These are phyloP conservation scores for Hylomyscus alleni DNA, from an alignment of 2,797 vertebrate genomes.

Conservation along the genomic window DNA sequence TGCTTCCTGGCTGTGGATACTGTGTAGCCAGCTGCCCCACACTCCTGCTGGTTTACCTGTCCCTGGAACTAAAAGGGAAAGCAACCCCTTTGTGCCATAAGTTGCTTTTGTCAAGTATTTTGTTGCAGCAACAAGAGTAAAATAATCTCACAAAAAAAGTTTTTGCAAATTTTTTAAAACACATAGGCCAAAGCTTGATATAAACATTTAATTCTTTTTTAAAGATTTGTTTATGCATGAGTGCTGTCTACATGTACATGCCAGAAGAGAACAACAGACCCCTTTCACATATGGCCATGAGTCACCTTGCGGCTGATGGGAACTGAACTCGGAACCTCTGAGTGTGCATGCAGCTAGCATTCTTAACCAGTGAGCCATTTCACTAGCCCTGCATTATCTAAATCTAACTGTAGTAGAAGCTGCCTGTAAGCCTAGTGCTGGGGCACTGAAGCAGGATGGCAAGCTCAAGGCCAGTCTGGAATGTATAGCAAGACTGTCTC, in stretches of 20 bases:
- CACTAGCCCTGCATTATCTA: background rate
- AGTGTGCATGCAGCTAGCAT: background rate
- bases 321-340: background rate
- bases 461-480: background rate
- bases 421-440: background rate
- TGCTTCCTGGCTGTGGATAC: background rate
- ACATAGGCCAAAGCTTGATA: background rate
- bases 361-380: background rate
- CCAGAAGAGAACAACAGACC: background rate
- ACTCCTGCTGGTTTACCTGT: background rate
- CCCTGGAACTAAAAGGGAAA: background rate
- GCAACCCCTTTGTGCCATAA: background rate
- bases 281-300: background rate
- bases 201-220: background rate
- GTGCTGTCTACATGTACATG: background rate
- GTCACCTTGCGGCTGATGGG: background rate
- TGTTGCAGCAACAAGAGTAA: background rate
- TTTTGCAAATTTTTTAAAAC: background rate
- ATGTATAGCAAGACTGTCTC: background rate
- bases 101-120: background rate
- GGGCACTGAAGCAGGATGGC: background rate
- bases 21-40: background rate
- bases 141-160: background rate
- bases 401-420: too few relatives aligned
- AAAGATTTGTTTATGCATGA: background rate